These are phyloP conservation scores for Burhinus oedicnemus DNA, from an alignment of 2,113 vertebrate species.

Conservation along the genomic window DNA sequence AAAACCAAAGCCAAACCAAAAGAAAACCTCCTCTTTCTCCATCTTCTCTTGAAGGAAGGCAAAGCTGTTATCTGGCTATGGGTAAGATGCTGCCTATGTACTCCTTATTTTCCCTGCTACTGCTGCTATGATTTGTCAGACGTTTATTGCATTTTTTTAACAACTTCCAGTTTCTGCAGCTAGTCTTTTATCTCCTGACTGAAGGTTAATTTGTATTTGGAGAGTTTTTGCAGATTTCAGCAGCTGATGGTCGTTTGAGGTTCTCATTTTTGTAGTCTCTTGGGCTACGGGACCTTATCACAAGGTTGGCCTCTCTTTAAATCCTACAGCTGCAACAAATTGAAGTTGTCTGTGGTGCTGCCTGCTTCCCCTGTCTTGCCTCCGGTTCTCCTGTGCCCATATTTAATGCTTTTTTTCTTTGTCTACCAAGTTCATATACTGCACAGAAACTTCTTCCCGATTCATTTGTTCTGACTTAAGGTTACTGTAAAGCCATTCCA, in stretches of 20 bases:
- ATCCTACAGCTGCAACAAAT: conserved; percentile 3
- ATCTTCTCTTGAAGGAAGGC: background rate
- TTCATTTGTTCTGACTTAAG: background rate
- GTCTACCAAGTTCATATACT: background rate
- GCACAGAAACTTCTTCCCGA: background rate
- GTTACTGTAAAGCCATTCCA: background rate
- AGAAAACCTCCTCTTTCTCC: background rate
- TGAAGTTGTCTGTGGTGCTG: conserved; percentile 4
- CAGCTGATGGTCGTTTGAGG: conserved; percentile 42
- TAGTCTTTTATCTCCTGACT: conserved; percentile 57
- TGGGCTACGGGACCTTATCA: conserved; percentile 34
- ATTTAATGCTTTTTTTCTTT: background rate
- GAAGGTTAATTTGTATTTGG: conserved; percentile 61
- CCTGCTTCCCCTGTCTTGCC: background rate
- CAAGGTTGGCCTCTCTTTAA: conserved; percentile 2
- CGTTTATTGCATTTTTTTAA: conserved; percentile 4
- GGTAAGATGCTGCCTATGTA: background rate
- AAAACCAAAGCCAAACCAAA: background rate
- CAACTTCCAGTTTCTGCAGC: conserved; percentile 19
- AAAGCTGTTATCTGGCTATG: conserved; percentile 4
- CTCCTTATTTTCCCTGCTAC: conserved; percentile 40
- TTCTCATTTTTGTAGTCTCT: conserved; percentile 29
- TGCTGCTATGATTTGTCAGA: conserved; percentile 29
- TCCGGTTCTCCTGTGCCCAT: background rate
- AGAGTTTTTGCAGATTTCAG: conserved; percentile 47